Percentiles rank a stretch among this genome's conserved stretches.
Conservation (phyloP, 1,140 invertebrate genomes). For the Venturia canescens region DNA sequence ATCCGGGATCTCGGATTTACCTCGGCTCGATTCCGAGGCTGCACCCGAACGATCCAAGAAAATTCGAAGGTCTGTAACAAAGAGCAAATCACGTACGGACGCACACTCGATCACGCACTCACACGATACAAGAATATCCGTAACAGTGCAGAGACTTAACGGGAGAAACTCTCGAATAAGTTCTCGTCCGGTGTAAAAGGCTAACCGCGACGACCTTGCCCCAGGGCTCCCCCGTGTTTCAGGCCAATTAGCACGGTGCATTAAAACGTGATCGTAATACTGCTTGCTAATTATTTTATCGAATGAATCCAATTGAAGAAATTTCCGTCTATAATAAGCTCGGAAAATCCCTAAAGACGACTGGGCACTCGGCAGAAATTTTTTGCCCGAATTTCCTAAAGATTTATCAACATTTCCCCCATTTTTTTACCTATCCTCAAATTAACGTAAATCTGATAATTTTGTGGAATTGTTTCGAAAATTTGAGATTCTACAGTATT, state of each 20-base stretch:
- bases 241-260: slow-evolving; percentile 25
- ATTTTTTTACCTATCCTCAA: no score
- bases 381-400: background rate
- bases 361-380: background rate
- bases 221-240: slow-evolving; percentile 30
- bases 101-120: background rate
- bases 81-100: background rate
- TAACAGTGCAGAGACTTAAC: background rate
- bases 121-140: background rate
- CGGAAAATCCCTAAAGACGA: background rate
- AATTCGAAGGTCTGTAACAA: slow-evolving; percentile 38
- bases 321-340: background rate
- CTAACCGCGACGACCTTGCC: slow-evolving; percentile 19
- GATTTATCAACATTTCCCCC: no score
- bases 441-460: no score
- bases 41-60: slow-evolving; percentile 23
- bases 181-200: slow-evolving; percentile 20
- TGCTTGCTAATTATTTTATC: slow-evolving; percentile 22
- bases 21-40: background rate
- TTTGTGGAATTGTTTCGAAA: no score
- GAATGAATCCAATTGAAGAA: background rate
- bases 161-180: background rate
- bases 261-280: slow-evolving; percentile 30
- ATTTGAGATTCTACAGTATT: no score
- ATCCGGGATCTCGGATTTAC: slow-evolving; percentile 33